These are phyloP conservation scores for Drosophila kanapiae DNA, from an alignment of 1,140 invertebrate genomes.

Conservation along the genomic window DNA sequence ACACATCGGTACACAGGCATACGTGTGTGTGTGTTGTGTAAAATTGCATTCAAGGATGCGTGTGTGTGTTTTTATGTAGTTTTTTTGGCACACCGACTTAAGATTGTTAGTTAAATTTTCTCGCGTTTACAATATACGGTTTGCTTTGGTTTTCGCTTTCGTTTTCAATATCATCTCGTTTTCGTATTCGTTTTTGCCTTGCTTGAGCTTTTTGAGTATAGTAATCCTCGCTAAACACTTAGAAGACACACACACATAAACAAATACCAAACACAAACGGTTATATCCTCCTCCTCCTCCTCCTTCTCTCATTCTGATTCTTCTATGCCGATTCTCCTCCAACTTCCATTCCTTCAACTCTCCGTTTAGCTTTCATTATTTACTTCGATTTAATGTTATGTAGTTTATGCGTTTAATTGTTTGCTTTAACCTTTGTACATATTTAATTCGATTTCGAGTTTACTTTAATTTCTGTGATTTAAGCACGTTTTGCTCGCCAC, in stretches of 20 bases:
- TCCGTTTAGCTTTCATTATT: constrained; percentile 31
- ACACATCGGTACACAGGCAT: constrained; percentile 14
- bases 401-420: constrained; percentile 39
- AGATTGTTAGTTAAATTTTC: constrained; percentile 36
- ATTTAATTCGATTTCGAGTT: constrained; percentile 57
- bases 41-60: constrained; percentile 10
- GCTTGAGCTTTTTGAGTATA: constrained; percentile 28
- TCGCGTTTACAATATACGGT: constrained; percentile 31
- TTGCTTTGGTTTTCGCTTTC: constrained; percentile 13
- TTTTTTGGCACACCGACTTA: constrained; percentile 38
- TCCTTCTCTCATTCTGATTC: not conserved
- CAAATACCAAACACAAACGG: constrained; percentile 51
- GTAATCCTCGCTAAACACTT: constrained; percentile 56
- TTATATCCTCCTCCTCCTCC: constrained; percentile 19
- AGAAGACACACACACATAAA: constrained; percentile 59
- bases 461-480: constrained; percentile 55
- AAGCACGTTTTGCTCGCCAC: constrained; percentile 48
- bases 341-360: not conserved
- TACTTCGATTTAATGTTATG: constrained; percentile 23
- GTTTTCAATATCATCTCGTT: constrained; percentile 3
- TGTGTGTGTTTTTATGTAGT: constrained; percentile 12
- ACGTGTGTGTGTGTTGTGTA: constrained; percentile 18
- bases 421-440: constrained; percentile 56
- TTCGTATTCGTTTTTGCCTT: constrained; percentile 14
- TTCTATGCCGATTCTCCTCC: not conserved